These are phyloP conservation scores for Propithecus deckenii DNA, from an alignment of 2,797 vertebrate genomes.

Conservation along the genomic window DNA sequence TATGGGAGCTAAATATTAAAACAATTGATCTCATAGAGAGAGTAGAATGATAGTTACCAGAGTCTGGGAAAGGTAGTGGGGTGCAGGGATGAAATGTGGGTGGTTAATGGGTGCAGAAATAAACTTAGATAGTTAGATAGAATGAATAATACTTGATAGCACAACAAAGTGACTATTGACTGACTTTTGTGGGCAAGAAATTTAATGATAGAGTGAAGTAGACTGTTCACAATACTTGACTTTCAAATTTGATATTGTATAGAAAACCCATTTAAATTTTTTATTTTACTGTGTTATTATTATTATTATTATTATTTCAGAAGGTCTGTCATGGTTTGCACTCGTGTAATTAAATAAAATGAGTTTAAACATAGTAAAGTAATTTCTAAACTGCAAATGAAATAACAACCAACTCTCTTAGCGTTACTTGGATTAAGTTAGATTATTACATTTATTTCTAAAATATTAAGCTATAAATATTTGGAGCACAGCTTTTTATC, in stretches of 20 bases:
- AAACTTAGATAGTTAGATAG: neutral
- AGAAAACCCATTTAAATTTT: constrained; percentile 49
- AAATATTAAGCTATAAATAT: neutral
- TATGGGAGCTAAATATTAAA: too few relatives aligned
- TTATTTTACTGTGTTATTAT: constrained; percentile 50
- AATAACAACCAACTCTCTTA: constrained; percentile 34
- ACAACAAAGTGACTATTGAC: neutral
- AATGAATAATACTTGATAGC: neutral
- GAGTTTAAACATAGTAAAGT: constrained; percentile 55
- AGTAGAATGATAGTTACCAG: too few relatives aligned
- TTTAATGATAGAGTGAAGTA: neutral
- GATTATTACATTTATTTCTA: neutral
- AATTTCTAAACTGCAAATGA: constrained; percentile 53
- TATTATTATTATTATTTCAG: constrained; percentile 61
- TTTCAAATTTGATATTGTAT: constrained; percentile 36
- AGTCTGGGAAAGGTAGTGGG: too few relatives aligned
- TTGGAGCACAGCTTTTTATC: neutral
- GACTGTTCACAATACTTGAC: constrained; percentile 30
- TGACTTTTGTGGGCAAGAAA: neutral
- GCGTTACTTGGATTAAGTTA: neutral
- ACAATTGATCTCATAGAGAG: too few relatives aligned
- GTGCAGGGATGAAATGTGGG: too few relatives aligned
- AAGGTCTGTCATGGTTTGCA: constrained; percentile 30
- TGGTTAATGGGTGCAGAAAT: neutral
- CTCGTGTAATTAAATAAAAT: constrained; percentile 28